phyloP scores from a whole-genome alignment of 2,888 invertebrate species.

The Ormyrus nitidulus region DNA sequence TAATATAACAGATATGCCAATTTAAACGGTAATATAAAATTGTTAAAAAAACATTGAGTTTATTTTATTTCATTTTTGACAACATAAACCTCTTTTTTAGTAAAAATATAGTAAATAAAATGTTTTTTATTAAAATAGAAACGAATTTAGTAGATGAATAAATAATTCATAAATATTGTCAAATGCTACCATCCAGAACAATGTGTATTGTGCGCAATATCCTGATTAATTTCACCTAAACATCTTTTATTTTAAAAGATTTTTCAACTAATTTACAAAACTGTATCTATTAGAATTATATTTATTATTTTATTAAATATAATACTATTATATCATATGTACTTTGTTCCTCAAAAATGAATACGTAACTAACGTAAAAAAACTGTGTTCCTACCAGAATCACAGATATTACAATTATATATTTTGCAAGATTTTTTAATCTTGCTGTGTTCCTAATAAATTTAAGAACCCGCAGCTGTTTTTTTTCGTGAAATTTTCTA shows the following conservation, averaged over 20 bases:
- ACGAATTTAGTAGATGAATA: slow-evolving; percentile 6
- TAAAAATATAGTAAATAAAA: slow-evolving; percentile 37
- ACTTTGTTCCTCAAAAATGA: slow-evolving; percentile 49
- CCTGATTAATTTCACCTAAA: slow-evolving; percentile 34
- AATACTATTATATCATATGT: slow-evolving; percentile 17
- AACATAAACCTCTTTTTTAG: slow-evolving; percentile 26
- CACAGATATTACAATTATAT: not conserved
- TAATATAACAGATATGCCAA: too few species aligned
- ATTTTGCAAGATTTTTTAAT: slow-evolving; percentile 34
- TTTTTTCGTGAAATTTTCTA: slow-evolving; percentile 15
- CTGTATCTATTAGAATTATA: not conserved
- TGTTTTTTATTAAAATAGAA: slow-evolving; percentile 19
- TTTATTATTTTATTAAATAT: not conserved
- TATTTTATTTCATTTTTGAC: too few species aligned
- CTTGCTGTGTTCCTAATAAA: not conserved
- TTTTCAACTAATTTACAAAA: not conserved
- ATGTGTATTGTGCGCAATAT: slow-evolving; percentile 65
- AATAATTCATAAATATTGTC: slow-evolving; percentile 22
- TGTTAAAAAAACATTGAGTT: too few species aligned
- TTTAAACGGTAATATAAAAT: too few species aligned
- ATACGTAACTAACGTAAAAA: not conserved
- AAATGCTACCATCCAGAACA: slow-evolving; percentile 57
- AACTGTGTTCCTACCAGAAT: not conserved
- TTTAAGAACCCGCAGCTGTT: not conserved
- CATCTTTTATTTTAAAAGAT: slow-evolving; percentile 8